Conservation (phyloP, 2,113 vertebrate species). For the Neotoma lepida region DNA sequence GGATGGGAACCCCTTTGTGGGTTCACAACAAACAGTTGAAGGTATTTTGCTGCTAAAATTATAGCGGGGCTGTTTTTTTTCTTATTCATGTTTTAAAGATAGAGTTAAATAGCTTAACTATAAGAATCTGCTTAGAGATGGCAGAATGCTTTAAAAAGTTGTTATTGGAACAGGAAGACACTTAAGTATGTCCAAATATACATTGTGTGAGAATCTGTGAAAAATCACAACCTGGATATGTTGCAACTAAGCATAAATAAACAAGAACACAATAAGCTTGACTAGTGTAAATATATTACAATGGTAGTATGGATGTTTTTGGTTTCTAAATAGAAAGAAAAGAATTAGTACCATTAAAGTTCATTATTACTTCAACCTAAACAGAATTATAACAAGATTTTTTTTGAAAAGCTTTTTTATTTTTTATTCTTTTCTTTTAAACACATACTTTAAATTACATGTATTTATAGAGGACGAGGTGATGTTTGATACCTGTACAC, state of each 20-base stretch:
- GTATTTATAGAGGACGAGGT: background rate
- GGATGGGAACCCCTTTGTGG: background rate
- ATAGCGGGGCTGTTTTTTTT: background rate
- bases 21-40: background rate
- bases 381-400: background rate
- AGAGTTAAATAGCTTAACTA: background rate
- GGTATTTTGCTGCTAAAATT: slow-evolving; percentile 32
- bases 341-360: background rate
- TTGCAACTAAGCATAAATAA: background rate
- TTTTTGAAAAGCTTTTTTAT: background rate
- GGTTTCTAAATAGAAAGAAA: background rate
- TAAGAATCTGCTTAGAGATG: slow-evolving; percentile 7
- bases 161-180: slow-evolving; percentile 7
- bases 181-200: background rate
- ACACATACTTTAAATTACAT: background rate
- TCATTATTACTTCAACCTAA: background rate
- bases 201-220: background rate
- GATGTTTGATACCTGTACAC: background rate
- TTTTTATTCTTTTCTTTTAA: background rate
- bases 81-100: background rate
- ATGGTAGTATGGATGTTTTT: background rate
- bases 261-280: background rate
- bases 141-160: background rate
- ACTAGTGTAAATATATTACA: background rate
- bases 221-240: background rate